Percentiles rank a stretch among this genome's conserved stretches.
phyloP scores from a whole-genome alignment of 2,113 vertebrate species.

The Microcebus griseorufus region DNA sequence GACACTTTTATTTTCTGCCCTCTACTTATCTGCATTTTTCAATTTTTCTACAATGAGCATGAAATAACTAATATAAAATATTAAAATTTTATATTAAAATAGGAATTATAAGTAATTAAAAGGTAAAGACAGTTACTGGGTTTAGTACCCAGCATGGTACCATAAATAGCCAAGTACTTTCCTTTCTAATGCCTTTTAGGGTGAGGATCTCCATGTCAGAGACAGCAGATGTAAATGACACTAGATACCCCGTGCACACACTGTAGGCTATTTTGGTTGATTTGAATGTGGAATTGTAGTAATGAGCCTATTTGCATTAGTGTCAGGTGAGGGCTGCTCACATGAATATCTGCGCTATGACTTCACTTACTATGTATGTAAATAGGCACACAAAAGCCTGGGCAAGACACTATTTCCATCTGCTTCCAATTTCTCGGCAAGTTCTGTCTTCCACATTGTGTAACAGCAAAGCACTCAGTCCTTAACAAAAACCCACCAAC shows the following conservation, averaged over 20 bases:
- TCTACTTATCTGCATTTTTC: neutral
- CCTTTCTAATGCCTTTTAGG: neutral
- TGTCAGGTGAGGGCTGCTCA: constrained; percentile 38
- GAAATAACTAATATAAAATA: neutral
- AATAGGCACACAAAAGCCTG: constrained; percentile 19
- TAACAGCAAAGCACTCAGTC: neutral
- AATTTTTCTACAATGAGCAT: neutral
- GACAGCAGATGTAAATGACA: neutral
- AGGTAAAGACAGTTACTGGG: neutral
- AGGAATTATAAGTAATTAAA: neutral
- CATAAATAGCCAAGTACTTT: neutral
- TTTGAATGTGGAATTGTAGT: constrained; percentile 17
- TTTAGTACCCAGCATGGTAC: neutral
- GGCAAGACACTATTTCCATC: constrained; percentile 43
- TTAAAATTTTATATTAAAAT: neutral
- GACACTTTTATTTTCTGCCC: neutral
- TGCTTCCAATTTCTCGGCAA: neutral
- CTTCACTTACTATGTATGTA: constrained; percentile 19
- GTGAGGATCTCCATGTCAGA: neutral
- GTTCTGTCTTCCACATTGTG: neutral
- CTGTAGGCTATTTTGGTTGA: neutral
- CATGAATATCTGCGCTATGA: constrained; percentile 16
- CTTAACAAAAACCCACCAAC: neutral
- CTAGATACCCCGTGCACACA: neutral
- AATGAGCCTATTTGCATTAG: constrained; percentile 38